Percentiles rank a stretch among this genome's conserved stretches.
phyloP scores from a whole-genome alignment of 2,113 vertebrate species.

The Cryptomyrus ogoouensis region DNA sequence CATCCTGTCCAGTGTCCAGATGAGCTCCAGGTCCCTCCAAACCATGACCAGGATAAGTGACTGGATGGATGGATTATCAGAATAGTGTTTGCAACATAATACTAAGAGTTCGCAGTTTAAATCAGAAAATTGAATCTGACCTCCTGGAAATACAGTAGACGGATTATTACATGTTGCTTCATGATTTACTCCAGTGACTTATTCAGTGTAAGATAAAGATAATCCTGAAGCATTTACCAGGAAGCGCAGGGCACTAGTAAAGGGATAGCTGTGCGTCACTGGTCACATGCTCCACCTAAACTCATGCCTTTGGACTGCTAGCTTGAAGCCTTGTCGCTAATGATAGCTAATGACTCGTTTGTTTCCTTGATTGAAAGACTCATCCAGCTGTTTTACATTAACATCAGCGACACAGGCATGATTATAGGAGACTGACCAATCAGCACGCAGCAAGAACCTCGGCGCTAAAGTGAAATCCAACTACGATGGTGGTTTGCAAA shows the following conservation, averaged over 20 bases:
- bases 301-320: not conserved
- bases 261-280: not conserved
- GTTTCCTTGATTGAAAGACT: not conserved
- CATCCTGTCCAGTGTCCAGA: not conserved
- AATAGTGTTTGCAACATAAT: not conserved
- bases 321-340: not conserved
- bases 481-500: too few species aligned
- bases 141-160: not conserved
- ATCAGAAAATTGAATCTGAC: not conserved
- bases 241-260: not conserved
- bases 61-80: not conserved
- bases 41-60: not conserved
- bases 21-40: not conserved
- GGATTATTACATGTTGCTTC: not conserved
- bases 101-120: not conserved
- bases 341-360: not conserved
- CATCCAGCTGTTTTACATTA: too few species aligned
- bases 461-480: too few species aligned
- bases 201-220: not conserved
- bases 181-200: not conserved
- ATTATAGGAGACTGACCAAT: not conserved
- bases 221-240: not conserved
- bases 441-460: not conserved
- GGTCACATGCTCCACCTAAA: not conserved
- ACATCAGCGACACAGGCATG: not conserved